Evolutionary conservation across 2,113 vertebrate genomes (phyloP).

Genomic region (Picathartes gymnocephalus): DNA sequence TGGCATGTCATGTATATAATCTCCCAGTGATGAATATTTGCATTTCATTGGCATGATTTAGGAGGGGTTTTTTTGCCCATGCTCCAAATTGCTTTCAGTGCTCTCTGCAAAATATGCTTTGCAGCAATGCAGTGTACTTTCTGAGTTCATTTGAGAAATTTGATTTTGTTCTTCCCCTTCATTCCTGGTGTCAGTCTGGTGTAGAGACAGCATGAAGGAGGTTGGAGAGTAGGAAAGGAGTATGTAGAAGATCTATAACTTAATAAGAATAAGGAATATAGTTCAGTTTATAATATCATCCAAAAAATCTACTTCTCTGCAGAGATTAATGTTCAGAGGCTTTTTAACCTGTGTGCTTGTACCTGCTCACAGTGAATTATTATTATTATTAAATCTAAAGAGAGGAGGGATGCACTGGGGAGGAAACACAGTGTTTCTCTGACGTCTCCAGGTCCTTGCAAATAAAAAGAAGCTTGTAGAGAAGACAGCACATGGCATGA

Average conservation of each 20-base stretch:
- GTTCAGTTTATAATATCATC: neutral
- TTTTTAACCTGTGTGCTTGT: neutral
- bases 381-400: neutral
- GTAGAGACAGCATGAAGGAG: neutral
- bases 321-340: neutral
- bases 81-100: neutral
- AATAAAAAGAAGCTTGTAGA: neutral
- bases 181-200: neutral
- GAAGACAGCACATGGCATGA: neutral
- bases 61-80: neutral
- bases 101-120: neutral
- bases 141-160: neutral
- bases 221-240: neutral
- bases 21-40: neutral
- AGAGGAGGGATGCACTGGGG: neutral
- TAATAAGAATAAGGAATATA: neutral
- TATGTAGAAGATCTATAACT: neutral
- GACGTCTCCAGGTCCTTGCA: neutral
- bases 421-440: neutral
- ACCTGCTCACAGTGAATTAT: neutral
- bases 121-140: neutral
- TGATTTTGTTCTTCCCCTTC: neutral
- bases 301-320: neutral
- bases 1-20: neutral
- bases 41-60: neutral